Conservation (phyloP, 2,888 invertebrate species). For the Erpobdella octoculata region DNA sequence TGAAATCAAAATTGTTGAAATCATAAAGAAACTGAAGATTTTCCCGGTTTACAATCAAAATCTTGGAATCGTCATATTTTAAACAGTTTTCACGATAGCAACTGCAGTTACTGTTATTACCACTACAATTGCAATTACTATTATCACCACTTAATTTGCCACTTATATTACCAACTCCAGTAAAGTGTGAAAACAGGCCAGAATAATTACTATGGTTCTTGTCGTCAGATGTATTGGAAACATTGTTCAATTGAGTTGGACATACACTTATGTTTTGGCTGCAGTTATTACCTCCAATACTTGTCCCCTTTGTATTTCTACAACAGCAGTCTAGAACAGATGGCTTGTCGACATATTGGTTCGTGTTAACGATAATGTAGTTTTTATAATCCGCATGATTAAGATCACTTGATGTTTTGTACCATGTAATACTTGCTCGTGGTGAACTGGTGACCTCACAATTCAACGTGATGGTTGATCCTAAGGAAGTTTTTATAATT, state of each 20-base stretch:
- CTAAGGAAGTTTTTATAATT: background rate
- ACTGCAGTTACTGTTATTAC: background rate
- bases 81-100: background rate
- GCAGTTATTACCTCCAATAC: too few species aligned
- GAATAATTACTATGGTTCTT: background rate
- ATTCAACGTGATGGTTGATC: background rate
- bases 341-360: too few species aligned
- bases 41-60: too few species aligned
- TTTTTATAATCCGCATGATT: background rate
- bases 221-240: too few species aligned
- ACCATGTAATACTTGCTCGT: background rate
- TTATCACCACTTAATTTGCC: background rate
- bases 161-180: background rate
- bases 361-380: too few species aligned
- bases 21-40: background rate
- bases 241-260: too few species aligned
- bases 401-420: slow-evolving; percentile 3
- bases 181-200: background rate
- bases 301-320: too few species aligned
- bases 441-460: slow-evolving; percentile 15
- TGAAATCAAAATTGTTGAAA: background rate
- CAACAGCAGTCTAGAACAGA: too few species aligned
- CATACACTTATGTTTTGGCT: too few species aligned
- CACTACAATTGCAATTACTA: slow-evolving; percentile 5
- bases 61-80: too few species aligned